These are phyloP conservation scores for Ophion ventricosus DNA, from an alignment of 2,888 invertebrate genomes.

Conservation along the genomic window DNA sequence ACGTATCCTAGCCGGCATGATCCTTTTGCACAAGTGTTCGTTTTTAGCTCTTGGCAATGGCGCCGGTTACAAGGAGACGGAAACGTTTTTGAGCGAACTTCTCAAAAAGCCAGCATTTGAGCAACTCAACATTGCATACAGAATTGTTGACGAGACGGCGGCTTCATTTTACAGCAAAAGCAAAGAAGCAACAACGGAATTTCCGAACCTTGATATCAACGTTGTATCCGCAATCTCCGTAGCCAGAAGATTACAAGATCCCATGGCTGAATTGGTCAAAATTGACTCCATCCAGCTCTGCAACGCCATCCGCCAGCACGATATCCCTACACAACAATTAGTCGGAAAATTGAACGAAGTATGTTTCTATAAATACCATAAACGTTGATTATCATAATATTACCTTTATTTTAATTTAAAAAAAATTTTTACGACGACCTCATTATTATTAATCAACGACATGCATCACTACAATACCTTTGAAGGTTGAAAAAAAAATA, in stretches of 20 bases:
- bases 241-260: conserved; percentile 94
- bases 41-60: conserved; percentile 96
- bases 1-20: conserved; percentile 84
- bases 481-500: not conserved
- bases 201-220: conserved; percentile 92
- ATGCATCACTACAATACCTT: not conserved
- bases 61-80: conserved; percentile 94
- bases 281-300: conserved; percentile 96
- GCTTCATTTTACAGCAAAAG: conserved; percentile 97
- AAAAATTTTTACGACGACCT: not conserved
- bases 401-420: not conserved
- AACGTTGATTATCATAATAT: not conserved
- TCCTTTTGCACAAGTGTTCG: conserved; percentile 87
- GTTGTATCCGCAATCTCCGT: conserved; percentile 90
- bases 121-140: conserved; percentile 87
- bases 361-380: conserved; percentile 19
- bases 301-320: conserved; percentile 97
- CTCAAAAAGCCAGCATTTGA: conserved; percentile 84
- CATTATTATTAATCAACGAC: not conserved
- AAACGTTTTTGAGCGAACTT: conserved; percentile 88
- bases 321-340: conserved; percentile 91
- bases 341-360: conserved; percentile 89
- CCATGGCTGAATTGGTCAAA: conserved; percentile 95
- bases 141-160: conserved; percentile 95
- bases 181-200: conserved; percentile 91